Conservation (phyloP, 35 echinoderm and acorn worm genomes). For the Heliocidaris tuberculata region DNA sequence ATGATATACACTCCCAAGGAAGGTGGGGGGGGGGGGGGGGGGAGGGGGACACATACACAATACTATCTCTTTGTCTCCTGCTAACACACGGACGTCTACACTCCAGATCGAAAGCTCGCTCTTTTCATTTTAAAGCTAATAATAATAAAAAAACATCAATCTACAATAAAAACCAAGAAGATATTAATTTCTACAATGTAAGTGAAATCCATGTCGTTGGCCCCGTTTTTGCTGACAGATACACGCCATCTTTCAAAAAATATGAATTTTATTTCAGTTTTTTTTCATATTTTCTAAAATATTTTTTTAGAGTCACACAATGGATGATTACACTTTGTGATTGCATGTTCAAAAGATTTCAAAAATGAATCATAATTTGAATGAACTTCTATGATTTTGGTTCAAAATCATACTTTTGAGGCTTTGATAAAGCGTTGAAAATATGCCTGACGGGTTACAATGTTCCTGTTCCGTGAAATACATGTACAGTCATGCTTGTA, state of each 20-base stretch:
- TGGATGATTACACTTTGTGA: not conserved
- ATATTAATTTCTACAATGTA: constrained; percentile 19
- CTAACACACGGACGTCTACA: not conserved
- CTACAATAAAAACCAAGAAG: not conserved
- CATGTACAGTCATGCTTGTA: not conserved
- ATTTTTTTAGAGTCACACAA: not conserved
- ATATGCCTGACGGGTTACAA: not conserved
- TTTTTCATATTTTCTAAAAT: not conserved
- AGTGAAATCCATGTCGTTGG: not conserved
- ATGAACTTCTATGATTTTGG: not conserved
- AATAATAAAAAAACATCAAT: not conserved
- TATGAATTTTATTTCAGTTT: not conserved
- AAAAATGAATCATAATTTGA: not conserved
- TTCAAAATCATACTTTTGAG: not conserved
- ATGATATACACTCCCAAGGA: not conserved
- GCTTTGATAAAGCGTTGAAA: not conserved
- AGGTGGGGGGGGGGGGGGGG: not conserved
- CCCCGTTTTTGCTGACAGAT: not conserved
- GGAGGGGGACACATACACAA: not conserved
- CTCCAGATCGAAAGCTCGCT: constrained; percentile 8
- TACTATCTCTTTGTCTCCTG: not conserved
- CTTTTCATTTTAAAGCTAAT: constrained; percentile 11
- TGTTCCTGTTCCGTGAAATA: not conserved
- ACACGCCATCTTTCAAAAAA: not conserved
- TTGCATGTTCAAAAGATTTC: not conserved